These are phyloP conservation scores for Siderastrea radians DNA, from an alignment of 92 coral and sea anemone genomes.

Conservation along the genomic window DNA sequence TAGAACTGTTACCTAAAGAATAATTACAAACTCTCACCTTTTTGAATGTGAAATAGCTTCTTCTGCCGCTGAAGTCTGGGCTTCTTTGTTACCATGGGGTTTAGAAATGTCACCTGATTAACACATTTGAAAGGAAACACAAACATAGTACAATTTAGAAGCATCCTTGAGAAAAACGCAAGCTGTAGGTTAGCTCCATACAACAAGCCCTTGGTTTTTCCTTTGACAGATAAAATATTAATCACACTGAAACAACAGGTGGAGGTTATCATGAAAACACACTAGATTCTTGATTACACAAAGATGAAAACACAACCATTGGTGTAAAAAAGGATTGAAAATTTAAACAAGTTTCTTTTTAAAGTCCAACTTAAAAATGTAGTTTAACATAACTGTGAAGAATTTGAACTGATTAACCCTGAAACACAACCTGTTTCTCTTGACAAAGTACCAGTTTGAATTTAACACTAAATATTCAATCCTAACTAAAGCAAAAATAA, in stretches of 20 bases:
- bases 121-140: conserved; percentile 95
- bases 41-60: conserved; percentile 97
- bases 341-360: not conserved
- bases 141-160: conserved; percentile 81
- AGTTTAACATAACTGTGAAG: not conserved
- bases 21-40: conserved; percentile 74
- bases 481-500: not conserved
- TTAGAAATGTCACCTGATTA: conserved; percentile 97
- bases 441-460: conserved; percentile 22
- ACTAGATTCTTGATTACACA: not conserved
- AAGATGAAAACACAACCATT: not conserved
- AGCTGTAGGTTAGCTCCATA: conserved; percentile 53
- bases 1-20: not conserved
- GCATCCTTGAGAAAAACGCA: conserved; percentile 54
- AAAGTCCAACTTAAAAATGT: not conserved
- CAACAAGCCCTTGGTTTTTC: conserved; percentile 49
- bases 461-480: not conserved
- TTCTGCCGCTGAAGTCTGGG: conserved; percentile 97
- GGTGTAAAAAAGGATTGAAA: not conserved
- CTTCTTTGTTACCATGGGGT: conserved; percentile 98
- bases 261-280: conserved; percentile 22
- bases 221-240: conserved; percentile 25
- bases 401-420: not conserved
- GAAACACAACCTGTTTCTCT: conserved; percentile 14
- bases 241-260: conserved; percentile 47